These are phyloP conservation scores for Nephrocerus scutellatus DNA, from an alignment of 2,888 invertebrate genomes.

Conservation along the genomic window DNA sequence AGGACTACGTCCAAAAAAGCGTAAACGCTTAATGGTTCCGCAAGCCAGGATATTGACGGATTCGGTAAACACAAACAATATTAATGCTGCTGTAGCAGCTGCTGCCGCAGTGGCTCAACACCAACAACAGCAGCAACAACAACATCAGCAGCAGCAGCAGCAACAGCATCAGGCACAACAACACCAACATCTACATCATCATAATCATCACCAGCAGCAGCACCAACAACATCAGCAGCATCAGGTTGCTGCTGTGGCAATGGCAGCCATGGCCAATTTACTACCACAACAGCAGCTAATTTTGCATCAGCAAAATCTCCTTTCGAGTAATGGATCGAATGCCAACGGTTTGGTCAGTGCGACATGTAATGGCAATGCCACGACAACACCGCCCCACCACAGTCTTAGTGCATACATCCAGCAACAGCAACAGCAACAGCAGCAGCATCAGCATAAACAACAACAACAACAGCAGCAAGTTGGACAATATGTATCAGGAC, in stretches of 20 bases:
- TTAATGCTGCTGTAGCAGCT: conserved; percentile 37
- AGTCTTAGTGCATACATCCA: conserved; percentile 33
- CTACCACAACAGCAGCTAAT: conserved; percentile 38
- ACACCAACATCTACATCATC: conserved; percentile 23
- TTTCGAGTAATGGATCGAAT: conserved; percentile 37
- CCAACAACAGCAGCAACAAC: conserved; percentile 37
- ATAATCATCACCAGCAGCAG: conserved; percentile 26
- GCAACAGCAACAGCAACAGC: conserved; percentile 36
- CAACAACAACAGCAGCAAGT: conserved; percentile 26
- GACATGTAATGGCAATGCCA: conserved; percentile 6
- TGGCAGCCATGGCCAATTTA: conserved; percentile 46
- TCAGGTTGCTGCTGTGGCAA: conserved; percentile 43
- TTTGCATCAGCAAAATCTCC: conserved; percentile 39
- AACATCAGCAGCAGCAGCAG: conserved; percentile 27
- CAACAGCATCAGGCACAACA: conserved; percentile 32
- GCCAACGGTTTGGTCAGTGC: conserved; percentile 26
- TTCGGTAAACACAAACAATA: conserved; percentile 33
- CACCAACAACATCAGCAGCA: conserved; percentile 36
- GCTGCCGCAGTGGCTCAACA: conserved; percentile 34
- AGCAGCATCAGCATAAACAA: conserved; percentile 33
- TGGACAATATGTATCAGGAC: no score
- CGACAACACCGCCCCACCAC: conserved; percentile 29
- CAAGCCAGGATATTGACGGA: conserved; percentile 32
- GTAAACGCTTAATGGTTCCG: conserved; percentile 45
- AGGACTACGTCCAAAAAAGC: conserved; percentile 45